Evolutionary conservation across 2,797 vertebrate genomes (phyloP).

Genomic region (Falco cherrug): DNA sequence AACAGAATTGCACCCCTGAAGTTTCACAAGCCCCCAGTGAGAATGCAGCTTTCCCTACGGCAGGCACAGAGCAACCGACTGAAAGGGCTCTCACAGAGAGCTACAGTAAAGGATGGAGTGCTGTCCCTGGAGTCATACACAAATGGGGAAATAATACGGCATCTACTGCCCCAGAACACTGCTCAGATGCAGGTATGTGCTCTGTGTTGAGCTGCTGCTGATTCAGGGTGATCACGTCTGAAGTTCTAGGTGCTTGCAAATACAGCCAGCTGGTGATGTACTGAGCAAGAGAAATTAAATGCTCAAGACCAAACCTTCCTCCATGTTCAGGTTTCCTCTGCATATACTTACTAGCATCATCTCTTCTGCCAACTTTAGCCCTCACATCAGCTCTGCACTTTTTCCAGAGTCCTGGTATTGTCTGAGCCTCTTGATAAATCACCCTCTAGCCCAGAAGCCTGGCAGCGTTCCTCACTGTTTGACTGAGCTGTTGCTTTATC

Average conservation of each 20-base stretch:
- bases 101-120: neutral
- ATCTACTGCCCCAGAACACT: neutral
- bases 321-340: neutral
- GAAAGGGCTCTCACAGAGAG: neutral
- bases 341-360: no score
- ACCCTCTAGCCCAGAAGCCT: neutral
- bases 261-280: no score
- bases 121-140: no score
- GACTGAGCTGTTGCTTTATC: no score
- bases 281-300: neutral
- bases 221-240: fast-evolving
- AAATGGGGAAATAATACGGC: no score
- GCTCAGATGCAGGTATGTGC: no score
- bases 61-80: neutral
- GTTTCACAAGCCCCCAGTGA: neutral
- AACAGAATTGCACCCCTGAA: neutral
- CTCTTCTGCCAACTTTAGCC: neutral
- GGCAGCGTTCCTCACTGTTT: neutral
- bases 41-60: neutral
- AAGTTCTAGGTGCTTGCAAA: neutral
- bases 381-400: neutral
- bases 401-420: neutral
- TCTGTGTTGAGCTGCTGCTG: neutral
- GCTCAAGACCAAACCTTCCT: neutral
- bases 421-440: fast-evolving